Percentiles rank a stretch among this genome's conserved stretches.
phyloP scores from a whole-genome alignment of 1,140 invertebrate genomes.

The Saccostrea echinata region DNA sequence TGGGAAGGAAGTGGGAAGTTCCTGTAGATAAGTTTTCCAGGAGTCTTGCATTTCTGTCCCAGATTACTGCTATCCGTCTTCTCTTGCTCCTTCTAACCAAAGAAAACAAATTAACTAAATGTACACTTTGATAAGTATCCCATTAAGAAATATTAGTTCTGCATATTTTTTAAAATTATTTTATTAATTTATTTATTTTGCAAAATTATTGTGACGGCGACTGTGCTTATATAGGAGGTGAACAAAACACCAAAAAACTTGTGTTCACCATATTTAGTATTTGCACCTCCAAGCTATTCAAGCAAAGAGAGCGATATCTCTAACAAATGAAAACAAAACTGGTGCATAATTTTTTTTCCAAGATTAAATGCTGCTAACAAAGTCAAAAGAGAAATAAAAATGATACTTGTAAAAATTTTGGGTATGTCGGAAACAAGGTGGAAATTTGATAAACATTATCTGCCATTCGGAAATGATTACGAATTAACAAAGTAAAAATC shows the following conservation, averaged over 20 bases:
- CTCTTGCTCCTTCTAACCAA: neutral
- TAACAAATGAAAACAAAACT: no score
- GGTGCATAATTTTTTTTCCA: no score
- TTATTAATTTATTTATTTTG: neutral
- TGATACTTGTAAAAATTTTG: no score
- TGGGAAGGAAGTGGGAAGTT: neutral
- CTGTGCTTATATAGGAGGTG: neutral
- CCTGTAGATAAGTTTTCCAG: conserved; percentile 2
- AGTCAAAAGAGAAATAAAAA: no score
- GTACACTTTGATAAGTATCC: neutral
- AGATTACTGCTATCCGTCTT: neutral
- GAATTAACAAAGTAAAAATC: no score
- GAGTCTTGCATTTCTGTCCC: neutral
- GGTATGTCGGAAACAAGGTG: no score
- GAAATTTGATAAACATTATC: no score
- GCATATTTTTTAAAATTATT: neutral
- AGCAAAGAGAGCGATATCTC: no score
- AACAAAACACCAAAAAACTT: neutral
- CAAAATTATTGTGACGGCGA: neutral
- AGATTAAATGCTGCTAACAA: no score
- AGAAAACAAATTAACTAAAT: neutral
- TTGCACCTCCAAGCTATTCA: no score
- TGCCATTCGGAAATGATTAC: no score
- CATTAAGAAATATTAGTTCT: neutral
- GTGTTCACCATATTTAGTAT: no score